These are phyloP conservation scores for Embidobia sp. DNA, from an alignment of 2,888 invertebrate species.

Conservation along the genomic window DNA sequence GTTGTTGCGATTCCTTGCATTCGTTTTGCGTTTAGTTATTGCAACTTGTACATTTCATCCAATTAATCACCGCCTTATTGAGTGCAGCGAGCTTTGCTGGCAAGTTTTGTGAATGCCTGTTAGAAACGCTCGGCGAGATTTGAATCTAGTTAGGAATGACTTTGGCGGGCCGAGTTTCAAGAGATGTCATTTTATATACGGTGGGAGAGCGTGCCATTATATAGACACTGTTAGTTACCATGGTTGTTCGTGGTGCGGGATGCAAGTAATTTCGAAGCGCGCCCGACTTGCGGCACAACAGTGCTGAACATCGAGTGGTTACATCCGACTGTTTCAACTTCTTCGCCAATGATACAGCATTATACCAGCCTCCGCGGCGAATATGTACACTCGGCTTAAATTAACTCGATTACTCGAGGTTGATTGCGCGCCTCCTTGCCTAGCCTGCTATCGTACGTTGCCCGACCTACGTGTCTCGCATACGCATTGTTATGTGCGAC, in stretches of 20 bases:
- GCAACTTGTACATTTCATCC: constrained; percentile 56
- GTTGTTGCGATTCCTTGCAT: constrained; percentile 38
- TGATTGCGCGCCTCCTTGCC: constrained; percentile 73
- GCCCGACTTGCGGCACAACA: constrained; percentile 52
- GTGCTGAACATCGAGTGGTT: constrained; percentile 66
- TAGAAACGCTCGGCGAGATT: constrained; percentile 47
- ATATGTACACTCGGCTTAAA: constrained; percentile 75
- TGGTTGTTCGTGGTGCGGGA: constrained; percentile 67
- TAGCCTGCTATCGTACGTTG: constrained; percentile 26
- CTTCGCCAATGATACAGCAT: constrained; percentile 62
- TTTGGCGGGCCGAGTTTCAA: constrained; percentile 69
- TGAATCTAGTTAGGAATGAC: constrained; percentile 64
- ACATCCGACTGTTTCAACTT: constrained; percentile 73
- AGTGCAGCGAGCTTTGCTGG: constrained; percentile 37
- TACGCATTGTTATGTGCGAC: constrained; percentile 59
- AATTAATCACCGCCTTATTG: constrained; percentile 60
- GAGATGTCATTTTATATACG: constrained; percentile 74
- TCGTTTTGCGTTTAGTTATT: constrained; percentile 56
- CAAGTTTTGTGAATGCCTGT: constrained; percentile 54
- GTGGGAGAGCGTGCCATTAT: constrained; percentile 73
- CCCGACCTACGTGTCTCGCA: constrained; percentile 37
- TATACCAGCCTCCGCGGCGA: constrained; percentile 74
- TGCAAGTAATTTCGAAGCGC: constrained; percentile 71
- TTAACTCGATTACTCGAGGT: constrained; percentile 75
- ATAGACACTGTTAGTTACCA: constrained; percentile 75